Evolutionary conservation across 1,140 invertebrate species (phyloP).

Genomic region (Musca domestica): DNA sequence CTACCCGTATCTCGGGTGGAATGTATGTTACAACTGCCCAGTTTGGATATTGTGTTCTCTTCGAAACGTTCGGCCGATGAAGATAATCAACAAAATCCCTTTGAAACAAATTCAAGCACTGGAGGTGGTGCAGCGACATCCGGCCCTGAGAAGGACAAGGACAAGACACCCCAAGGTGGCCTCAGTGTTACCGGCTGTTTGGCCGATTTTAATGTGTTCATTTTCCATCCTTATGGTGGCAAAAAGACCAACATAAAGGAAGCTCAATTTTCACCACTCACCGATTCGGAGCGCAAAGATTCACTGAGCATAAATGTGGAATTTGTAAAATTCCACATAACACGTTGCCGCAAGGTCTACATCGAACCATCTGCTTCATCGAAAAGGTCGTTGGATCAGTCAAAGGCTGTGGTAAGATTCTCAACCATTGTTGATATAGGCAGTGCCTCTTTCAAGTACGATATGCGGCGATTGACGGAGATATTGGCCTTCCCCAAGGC

Average conservation of each 20-base stretch:
- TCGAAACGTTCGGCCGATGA: conserved; percentile 80
- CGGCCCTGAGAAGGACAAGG: conserved; percentile 44
- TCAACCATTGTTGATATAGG: conserved; percentile 95
- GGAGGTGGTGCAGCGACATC: background rate
- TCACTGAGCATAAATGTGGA: conserved; percentile 95
- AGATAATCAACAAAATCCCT: conserved; percentile 26
- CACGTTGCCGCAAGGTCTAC: conserved; percentile 81
- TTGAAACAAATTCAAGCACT: background rate
- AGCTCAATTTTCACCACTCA: conserved; percentile 80
- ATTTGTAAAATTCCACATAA: conserved; percentile 95
- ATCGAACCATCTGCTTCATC: conserved; percentile 62
- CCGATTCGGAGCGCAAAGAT: conserved; percentile 89
- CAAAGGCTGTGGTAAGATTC: conserved; percentile 81
- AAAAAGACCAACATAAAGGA: conserved; percentile 81
- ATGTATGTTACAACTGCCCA: conserved; percentile 93
- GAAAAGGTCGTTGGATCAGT: conserved; percentile 56
- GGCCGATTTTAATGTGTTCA: conserved; percentile 95
- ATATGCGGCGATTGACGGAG: conserved; percentile 96
- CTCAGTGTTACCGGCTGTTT: conserved; percentile 88
- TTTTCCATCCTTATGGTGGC: conserved; percentile 96
- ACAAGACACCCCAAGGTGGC: conserved; percentile 40
- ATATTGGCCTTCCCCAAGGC: conserved; percentile 97
- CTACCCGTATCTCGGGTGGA: conserved; percentile 93
- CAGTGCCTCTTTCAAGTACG: conserved; percentile 97
- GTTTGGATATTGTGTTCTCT: conserved; percentile 89